Conservation (phyloP, 2,113 vertebrate genomes). For the Erythrocercus mccallii region DNA sequence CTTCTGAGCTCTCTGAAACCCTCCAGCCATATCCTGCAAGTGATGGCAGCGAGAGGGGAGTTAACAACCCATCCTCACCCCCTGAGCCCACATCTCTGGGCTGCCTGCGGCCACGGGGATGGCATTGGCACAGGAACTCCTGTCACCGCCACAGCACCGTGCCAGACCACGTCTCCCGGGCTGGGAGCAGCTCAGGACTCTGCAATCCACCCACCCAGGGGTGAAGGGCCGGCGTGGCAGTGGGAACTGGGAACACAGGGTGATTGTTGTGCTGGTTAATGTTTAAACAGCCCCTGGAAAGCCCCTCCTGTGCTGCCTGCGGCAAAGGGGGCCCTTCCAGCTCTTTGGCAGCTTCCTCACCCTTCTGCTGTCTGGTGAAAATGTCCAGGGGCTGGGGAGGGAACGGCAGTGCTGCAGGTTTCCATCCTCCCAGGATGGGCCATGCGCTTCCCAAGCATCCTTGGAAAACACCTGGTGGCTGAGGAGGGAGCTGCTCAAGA, state of each 20-base stretch:
- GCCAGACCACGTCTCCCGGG: not conserved
- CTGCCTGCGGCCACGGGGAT: not conserved
- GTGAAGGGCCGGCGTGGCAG: not conserved
- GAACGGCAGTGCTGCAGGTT: not conserved
- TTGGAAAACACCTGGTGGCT: not conserved
- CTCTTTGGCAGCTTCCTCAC: not conserved
- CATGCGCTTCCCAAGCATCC: not conserved
- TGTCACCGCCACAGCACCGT: accelerated
- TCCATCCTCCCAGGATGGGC: not conserved
- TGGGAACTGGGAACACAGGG: not conserved
- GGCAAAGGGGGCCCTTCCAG: not conserved
- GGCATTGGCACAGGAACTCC: not conserved
- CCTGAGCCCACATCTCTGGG: not conserved
- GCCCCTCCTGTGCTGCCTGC: not conserved
- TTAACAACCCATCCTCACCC: not conserved
- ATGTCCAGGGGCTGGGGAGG: not conserved
- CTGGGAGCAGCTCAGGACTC: not conserved
- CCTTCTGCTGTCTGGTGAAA: not conserved
- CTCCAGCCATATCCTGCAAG: not conserved
- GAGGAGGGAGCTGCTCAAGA: not conserved
- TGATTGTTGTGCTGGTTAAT: slow-evolving; percentile 22
- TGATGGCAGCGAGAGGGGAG: not conserved
- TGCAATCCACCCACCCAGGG: not conserved
- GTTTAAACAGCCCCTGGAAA: slow-evolving; percentile 1
- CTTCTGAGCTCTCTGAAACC: not conserved